phyloP scores from a whole-genome alignment of 92 coral and sea anemone genomes.

The Porites rus region DNA sequence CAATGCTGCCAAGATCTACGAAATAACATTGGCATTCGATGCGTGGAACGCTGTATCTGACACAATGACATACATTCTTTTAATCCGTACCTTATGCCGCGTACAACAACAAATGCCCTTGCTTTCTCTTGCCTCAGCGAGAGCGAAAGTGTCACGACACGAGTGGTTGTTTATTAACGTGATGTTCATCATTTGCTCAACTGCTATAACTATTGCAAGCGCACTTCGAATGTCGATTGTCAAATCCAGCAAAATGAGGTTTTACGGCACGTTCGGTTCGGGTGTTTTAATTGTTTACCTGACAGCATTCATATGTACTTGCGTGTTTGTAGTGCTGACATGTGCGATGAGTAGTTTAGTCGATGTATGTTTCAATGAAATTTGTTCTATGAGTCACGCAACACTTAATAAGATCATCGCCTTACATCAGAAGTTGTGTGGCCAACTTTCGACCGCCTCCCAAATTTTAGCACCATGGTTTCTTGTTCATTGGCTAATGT shows the following conservation, averaged over 20 bases:
- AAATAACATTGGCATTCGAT: conserved; percentile 1
- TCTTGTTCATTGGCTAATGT: conserved; percentile 28
- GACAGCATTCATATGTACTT: conserved; percentile 25
- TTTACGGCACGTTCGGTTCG: neutral
- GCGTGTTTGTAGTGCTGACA: conserved; percentile 19
- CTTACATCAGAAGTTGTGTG: conserved; percentile 18
- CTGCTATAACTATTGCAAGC: neutral
- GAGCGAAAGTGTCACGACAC: neutral
- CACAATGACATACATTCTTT: conserved; percentile 10
- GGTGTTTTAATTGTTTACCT: conserved; percentile 16
- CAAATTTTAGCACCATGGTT: conserved; percentile 14
- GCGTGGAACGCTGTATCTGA: conserved; percentile 18
- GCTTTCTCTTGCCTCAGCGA: conserved; percentile 4
- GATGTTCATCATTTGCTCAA: conserved; percentile 3
- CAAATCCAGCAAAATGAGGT: neutral
- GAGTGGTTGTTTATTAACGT: conserved; percentile 15
- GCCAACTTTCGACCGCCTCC: conserved; percentile 1
- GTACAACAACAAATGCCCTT: conserved; percentile 5
- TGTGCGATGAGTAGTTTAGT: conserved; percentile 14
- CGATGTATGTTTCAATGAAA: conserved; percentile 13
- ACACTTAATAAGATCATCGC: conserved; percentile 17
- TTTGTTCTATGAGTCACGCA: conserved; percentile 6
- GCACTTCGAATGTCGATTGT: conserved; percentile 4
- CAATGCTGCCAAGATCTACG: neutral
- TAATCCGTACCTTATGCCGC: conserved; percentile 12